Percentiles rank a stretch among this genome's conserved stretches.
Conservation (phyloP, 2,888 invertebrate genomes). For the Clusia tigrina region DNA sequence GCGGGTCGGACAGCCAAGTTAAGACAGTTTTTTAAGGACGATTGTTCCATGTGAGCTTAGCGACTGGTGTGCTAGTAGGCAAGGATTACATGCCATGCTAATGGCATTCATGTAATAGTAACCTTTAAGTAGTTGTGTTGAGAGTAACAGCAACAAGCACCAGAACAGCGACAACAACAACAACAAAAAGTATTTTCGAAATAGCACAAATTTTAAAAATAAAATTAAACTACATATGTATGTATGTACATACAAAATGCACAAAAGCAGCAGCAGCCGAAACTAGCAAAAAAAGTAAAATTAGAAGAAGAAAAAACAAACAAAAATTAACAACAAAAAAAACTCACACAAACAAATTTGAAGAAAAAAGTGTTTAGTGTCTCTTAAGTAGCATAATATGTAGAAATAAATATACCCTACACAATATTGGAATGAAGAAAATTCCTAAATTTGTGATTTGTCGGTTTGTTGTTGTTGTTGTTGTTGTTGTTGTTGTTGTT, state of each 20-base stretch:
- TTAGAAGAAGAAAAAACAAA: neutral
- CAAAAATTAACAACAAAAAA: neutral
- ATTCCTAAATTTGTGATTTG: constrained; percentile 41
- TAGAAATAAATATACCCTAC: neutral
- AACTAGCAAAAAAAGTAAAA: neutral
- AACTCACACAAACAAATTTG: neutral
- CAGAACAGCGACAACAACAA: neutral
- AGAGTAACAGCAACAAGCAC: neutral
- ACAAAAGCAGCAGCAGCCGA: neutral
- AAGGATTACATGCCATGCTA: neutral
- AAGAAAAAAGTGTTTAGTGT: neutral
- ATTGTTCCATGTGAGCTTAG: too few relatives aligned
- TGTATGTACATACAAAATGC: constrained; percentile 8
- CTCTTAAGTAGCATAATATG: constrained; percentile 7
- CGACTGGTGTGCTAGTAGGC: too few relatives aligned
- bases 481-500: neutral
- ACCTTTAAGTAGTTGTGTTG: constrained; percentile 12
- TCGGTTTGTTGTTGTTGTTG: neutral
- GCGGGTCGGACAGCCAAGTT: too few relatives aligned
- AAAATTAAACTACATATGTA: constrained; percentile 20
- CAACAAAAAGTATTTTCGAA: constrained; percentile 11
- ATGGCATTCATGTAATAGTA: constrained; percentile 4
- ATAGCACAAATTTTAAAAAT: constrained; percentile 15
- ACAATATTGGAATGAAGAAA: constrained; percentile 62
- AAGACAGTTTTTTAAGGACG: neutral